Evolutionary conservation across 2,113 vertebrate species (phyloP).

Genomic region (Megaceryle torquata): DNA sequence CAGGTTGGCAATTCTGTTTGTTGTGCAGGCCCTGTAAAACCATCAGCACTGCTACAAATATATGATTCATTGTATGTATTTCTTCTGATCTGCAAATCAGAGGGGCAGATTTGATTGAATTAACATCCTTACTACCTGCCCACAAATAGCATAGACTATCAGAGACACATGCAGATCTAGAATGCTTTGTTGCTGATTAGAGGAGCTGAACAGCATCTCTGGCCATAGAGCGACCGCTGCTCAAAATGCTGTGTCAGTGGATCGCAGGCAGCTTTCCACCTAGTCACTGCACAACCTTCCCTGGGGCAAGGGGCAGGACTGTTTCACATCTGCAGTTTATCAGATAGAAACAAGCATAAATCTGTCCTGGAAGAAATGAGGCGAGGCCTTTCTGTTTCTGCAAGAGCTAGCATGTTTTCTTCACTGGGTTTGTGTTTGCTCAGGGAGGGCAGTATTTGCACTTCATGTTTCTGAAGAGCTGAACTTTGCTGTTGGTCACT

Average conservation of each 20-base stretch:
- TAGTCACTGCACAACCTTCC: slow-evolving; percentile 38
- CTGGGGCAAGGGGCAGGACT: slow-evolving; percentile 38
- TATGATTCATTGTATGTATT: not conserved
- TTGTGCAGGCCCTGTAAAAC: not conserved
- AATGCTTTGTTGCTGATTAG: not conserved
- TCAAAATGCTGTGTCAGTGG: slow-evolving; percentile 1
- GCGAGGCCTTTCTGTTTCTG: slow-evolving; percentile 52
- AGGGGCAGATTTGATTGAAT: not conserved
- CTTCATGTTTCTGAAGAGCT: slow-evolving; percentile 37
- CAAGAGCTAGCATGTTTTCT: slow-evolving; percentile 53
- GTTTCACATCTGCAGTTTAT: slow-evolving; percentile 69
- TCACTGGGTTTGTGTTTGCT: slow-evolving; percentile 28
- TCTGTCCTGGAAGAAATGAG: slow-evolving; percentile 65
- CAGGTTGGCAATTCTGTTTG: not conserved
- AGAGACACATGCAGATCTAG: not conserved
- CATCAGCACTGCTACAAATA: not conserved
- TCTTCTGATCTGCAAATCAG: not conserved
- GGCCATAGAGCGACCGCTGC: not conserved
- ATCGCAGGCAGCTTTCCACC: not conserved
- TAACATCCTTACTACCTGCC: not conserved
- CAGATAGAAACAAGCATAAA: slow-evolving; percentile 56
- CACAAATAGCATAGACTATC: not conserved
- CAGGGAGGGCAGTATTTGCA: slow-evolving; percentile 49
- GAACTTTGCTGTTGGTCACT: not conserved
- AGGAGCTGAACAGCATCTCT: not conserved